phyloP scores from a whole-genome alignment of 2,797 vertebrate genomes.

The Protonibea diacanthus region DNA sequence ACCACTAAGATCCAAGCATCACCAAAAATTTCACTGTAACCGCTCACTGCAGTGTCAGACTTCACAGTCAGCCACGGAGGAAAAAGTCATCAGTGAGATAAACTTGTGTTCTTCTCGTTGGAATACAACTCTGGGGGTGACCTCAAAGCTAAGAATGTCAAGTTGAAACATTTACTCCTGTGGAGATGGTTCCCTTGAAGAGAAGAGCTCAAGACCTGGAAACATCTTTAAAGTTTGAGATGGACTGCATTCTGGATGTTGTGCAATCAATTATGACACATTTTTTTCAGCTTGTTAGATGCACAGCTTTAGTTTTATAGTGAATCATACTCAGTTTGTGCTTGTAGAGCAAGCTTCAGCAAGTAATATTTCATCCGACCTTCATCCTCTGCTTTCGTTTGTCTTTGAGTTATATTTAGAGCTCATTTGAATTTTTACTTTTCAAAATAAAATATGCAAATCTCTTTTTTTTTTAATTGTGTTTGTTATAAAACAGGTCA shows the following conservation, averaged over 20 bases:
- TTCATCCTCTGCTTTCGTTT: conserved; percentile 7
- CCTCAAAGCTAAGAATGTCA: conserved; percentile 19
- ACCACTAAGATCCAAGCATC: conserved; percentile 10
- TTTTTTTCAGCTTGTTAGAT: background rate
- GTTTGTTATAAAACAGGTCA: conserved; percentile 16
- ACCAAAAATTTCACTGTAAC: conserved; percentile 19
- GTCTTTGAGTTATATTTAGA: conserved; percentile 43
- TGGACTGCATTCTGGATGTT: conserved; percentile 6
- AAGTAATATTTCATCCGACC: conserved; percentile 5
- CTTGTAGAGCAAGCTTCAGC: conserved; percentile 1
- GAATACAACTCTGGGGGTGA: conserved; percentile 7
- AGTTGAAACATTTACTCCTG: conserved; percentile 33
- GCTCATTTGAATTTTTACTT: conserved; percentile 37
- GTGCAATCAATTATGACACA: background rate
- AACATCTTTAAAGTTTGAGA: background rate
- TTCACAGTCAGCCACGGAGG: conserved; percentile 12
- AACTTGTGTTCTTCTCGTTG: conserved; percentile 5
- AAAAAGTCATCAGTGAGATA: conserved; percentile 3
- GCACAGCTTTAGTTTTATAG: conserved; percentile 4
- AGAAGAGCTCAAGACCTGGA: conserved; percentile 10
- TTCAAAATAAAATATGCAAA: conserved; percentile 34
- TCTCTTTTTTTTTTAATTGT: conserved; percentile 6
- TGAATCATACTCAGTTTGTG: background rate
- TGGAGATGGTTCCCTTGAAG: conserved; percentile 21
- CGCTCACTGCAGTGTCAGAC: conserved; percentile 10